Conservation (phyloP, 2,888 invertebrate genomes). For the Penaeus monodon region DNA sequence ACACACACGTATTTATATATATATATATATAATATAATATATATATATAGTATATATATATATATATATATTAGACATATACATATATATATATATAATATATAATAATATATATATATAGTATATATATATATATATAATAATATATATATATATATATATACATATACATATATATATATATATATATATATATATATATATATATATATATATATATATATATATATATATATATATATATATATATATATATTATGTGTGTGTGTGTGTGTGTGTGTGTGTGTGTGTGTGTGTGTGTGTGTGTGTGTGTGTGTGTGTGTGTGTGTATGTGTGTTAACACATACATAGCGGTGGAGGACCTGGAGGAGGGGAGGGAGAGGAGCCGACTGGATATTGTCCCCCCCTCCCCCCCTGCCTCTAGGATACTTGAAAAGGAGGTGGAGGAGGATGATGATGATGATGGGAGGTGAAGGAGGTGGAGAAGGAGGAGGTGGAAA, state of each 20-base stretch:
- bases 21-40: no score
- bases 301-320: not conserved
- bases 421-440: no score
- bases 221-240: not conserved
- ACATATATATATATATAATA: not conserved
- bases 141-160: not conserved
- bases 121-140: not conserved
- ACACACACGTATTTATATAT: no score
- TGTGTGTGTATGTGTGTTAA: not conserved
- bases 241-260: not conserved
- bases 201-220: not conserved
- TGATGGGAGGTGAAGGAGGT: no score
- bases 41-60: no score
- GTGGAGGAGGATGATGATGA: no score
- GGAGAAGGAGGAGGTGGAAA: no score
- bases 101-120: not conserved
- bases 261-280: not conserved
- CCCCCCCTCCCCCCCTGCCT: no score
- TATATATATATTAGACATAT: not conserved
- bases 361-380: no score
- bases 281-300: not conserved
- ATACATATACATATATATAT: not conserved
- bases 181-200: not conserved
- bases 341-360: no score
- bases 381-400: no score